These are phyloP conservation scores for Chelonoidis abingdonii DNA, from an alignment of 2,113 vertebrate genomes.

Conservation along the genomic window DNA sequence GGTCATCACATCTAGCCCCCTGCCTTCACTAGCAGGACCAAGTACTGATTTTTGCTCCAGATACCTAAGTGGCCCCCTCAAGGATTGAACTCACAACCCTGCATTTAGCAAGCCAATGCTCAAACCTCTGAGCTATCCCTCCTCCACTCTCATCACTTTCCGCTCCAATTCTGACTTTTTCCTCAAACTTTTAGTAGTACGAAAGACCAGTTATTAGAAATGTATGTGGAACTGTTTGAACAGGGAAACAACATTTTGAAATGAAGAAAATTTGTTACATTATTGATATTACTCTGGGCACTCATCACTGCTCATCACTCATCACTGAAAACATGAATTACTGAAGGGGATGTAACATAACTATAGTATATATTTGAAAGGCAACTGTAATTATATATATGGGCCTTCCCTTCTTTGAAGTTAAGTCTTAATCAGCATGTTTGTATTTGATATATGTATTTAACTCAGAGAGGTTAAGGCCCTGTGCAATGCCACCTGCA, in stretches of 20 bases:
- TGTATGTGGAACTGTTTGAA: not conserved
- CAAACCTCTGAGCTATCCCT: too few relatives aligned
- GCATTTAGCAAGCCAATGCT: too few relatives aligned
- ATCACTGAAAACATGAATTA: not conserved
- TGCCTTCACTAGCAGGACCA: too few relatives aligned
- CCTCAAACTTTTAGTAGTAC: rapidly evolving
- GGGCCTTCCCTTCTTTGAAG: not conserved
- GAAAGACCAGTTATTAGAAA: not conserved
- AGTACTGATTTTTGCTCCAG: too few relatives aligned
- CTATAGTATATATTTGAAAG: not conserved
- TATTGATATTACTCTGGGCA: not conserved
- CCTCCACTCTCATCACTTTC: not conserved
- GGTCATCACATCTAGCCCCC: too few relatives aligned
- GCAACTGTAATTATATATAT: not conserved
- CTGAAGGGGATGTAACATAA: not conserved
- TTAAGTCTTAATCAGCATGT: not conserved
- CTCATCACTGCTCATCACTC: not conserved
- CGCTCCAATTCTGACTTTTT: rapidly evolving
- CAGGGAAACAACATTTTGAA: not conserved
- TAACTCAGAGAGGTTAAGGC: not conserved
- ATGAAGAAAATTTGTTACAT: not conserved
- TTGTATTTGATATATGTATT: not conserved
- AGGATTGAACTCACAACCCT: too few relatives aligned
- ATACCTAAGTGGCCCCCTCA: too few relatives aligned
- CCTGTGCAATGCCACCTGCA: not conserved